These are phyloP conservation scores for Psittacula cyanocephala DNA, from an alignment of 2,113 vertebrate genomes.

Conservation along the genomic window DNA sequence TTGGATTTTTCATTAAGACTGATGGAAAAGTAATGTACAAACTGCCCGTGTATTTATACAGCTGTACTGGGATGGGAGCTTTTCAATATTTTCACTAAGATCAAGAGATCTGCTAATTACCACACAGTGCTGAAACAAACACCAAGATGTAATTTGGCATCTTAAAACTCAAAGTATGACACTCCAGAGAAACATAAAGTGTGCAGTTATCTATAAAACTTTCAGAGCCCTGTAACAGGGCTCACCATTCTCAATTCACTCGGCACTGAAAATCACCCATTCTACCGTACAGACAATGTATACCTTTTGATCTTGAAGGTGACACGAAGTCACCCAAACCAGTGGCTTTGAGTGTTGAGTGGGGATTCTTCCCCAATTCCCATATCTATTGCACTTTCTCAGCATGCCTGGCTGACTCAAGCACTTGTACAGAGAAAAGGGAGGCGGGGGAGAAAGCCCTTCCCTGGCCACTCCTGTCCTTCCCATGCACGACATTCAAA, in stretches of 20 bases:
- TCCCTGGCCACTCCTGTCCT: neutral
- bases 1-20: neutral
- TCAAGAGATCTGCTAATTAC: conserved; percentile 7
- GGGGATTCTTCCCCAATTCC: neutral
- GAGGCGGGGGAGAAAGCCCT: neutral
- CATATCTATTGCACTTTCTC: neutral
- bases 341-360: neutral
- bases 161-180: neutral
- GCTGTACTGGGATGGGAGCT: neutral
- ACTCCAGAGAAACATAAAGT: neutral
- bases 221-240: neutral
- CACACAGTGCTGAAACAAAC: neutral
- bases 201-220: neutral
- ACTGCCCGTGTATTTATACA: neutral
- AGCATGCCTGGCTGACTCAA: fast-evolving
- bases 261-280: neutral
- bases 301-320: neutral
- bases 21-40: neutral
- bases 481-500: neutral
- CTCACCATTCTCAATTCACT: neutral
- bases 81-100: neutral
- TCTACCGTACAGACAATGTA: neutral
- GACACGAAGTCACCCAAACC: neutral
- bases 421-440: fast-evolving
- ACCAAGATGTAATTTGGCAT: neutral